Conservation (phyloP, 2,888 invertebrate species). For the Pandemis heparana region DNA sequence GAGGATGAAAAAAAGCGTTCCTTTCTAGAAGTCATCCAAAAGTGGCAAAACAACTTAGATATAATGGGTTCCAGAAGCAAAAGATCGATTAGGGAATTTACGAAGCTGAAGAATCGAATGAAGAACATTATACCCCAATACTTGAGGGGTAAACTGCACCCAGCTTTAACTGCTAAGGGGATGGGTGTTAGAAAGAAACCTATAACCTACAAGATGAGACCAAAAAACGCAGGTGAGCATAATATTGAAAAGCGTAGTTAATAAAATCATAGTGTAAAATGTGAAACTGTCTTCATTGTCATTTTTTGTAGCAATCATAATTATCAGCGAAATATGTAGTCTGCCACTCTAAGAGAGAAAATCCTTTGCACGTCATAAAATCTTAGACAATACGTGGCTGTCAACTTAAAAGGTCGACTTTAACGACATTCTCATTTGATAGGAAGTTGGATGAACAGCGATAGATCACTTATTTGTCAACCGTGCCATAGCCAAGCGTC, state of each 20-base stretch:
- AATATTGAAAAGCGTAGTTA: not conserved
- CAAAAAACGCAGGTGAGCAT: not conserved
- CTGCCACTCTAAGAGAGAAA: no score
- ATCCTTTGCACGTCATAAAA: no score
- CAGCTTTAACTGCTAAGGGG: constrained; percentile 51
- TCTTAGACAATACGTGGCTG: no score
- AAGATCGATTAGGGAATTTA: constrained; percentile 53
- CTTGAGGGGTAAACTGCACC: constrained; percentile 64
- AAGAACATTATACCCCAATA: constrained; percentile 71
- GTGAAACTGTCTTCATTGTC: no score
- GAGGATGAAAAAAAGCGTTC: constrained; percentile 56
- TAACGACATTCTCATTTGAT: no score
- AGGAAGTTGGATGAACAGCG: no score
- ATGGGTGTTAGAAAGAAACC: constrained; percentile 43
- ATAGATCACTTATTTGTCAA: no score
- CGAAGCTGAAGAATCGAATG: constrained; percentile 54
- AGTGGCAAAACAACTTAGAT: constrained; percentile 66
- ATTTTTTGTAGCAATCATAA: no score
- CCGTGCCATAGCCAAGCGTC: no score
- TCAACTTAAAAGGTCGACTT: no score
- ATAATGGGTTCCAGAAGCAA: constrained; percentile 52
- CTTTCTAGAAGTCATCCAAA: constrained; percentile 60
- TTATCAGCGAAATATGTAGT: no score
- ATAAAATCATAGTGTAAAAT: not conserved
- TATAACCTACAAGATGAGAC: constrained; percentile 39